A percentile compares a stretch with the other conserved stretches of the same genome.
Evolutionary conservation across 2,797 vertebrate species (phyloP).

Genomic region (Stomatorhinus walkeri): DNA sequence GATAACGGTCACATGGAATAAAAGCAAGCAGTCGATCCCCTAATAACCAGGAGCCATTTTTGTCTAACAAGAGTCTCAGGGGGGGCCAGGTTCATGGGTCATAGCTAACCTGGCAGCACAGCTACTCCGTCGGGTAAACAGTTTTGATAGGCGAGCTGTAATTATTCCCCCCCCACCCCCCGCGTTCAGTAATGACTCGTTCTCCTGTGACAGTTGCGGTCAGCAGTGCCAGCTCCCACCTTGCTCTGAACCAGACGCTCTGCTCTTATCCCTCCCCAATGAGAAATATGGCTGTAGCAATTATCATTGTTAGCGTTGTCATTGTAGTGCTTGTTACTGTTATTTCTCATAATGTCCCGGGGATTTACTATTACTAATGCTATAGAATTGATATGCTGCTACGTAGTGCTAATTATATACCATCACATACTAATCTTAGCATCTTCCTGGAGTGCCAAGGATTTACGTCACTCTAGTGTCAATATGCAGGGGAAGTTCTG

Average conservation of each 20-base stretch:
- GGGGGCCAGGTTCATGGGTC: constrained; percentile 6
- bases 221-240: background rate
- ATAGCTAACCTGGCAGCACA: background rate
- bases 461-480: background rate
- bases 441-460: background rate
- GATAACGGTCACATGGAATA: background rate
- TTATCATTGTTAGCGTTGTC: background rate
- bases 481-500: background rate
- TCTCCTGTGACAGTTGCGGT: background rate
- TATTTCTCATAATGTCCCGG: background rate
- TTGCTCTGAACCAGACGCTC: too few relatives aligned
- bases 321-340: background rate
- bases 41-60: background rate
- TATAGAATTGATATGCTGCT: background rate
- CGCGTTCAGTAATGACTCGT: background rate
- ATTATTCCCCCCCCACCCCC: background rate
- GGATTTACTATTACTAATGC: background rate
- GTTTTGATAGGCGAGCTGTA: constrained; percentile 12
- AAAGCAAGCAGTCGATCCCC: background rate
- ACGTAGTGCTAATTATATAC: background rate
- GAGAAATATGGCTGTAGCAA: background rate
- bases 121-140: background rate
- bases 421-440: background rate
- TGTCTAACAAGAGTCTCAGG: background rate
- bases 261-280: background rate